phyloP scores from a whole-genome alignment of 2,797 vertebrate species.

The Dallia pectoralis region DNA sequence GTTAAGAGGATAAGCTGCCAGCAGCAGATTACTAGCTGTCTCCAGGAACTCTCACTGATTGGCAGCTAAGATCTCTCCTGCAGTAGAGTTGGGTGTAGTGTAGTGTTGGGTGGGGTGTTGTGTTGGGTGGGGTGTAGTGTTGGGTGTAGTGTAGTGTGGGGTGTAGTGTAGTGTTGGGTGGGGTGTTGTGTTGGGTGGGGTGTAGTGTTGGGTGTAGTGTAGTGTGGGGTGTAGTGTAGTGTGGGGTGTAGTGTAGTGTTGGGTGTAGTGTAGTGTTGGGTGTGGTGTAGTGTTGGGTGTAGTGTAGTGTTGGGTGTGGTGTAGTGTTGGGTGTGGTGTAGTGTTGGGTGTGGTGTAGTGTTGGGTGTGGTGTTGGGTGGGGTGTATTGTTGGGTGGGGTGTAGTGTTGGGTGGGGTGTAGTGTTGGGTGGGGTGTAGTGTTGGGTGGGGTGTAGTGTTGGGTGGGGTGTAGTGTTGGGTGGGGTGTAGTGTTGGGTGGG shows the following conservation, averaged over 20 bases:
- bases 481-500: neutral
- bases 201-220: no score
- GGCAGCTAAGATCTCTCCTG: conserved; percentile 53
- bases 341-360: neutral
- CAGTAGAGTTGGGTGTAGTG: conserved; percentile 8
- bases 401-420: neutral
- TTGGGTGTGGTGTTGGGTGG: no score
- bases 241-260: neutral
- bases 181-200: neutral
- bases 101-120: neutral
- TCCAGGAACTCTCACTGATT: conserved; percentile 63
- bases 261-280: neutral
- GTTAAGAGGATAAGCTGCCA: conserved; percentile 88
- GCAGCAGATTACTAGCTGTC: conserved; percentile 74
- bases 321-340: neutral
- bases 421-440: no score
- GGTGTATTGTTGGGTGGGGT: neutral
- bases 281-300: neutral
- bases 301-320: neutral
- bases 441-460: neutral
- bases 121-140: neutral
- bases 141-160: neutral
- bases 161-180: neutral
- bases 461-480: neutral
- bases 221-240: no score